phyloP scores from a whole-genome alignment of 2,113 vertebrate genomes.

The Elephas maximus region DNA sequence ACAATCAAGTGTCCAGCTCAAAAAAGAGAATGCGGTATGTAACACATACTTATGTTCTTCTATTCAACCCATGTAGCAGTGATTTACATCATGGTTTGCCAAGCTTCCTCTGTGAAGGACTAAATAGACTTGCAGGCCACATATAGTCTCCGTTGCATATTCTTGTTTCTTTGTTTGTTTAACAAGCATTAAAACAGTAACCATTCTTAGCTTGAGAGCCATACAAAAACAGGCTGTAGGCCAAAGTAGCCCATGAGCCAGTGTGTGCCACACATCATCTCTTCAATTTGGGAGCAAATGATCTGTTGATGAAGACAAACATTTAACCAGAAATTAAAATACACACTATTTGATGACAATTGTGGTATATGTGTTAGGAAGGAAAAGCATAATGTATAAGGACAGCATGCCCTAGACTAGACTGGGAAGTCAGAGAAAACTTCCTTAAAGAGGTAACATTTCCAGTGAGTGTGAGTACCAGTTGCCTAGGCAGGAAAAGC shows the following conservation, averaged over 20 bases:
- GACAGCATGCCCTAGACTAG: not conserved
- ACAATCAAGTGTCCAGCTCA: not conserved
- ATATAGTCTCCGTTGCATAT: not conserved
- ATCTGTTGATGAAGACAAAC: not conserved
- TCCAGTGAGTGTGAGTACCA: not conserved
- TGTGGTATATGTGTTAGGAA: not conserved
- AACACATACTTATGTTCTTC: not conserved
- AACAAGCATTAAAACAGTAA: not conserved
- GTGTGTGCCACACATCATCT: not conserved
- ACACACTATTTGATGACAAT: not conserved
- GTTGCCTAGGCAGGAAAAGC: not conserved
- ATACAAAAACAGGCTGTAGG: not conserved
- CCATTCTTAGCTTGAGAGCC: not conserved
- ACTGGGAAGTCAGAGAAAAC: not conserved
- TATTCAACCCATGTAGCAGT: not conserved
- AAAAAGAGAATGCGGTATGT: not conserved
- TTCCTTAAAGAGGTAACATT: not conserved
- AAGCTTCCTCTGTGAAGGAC: not conserved
- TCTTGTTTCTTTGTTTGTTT: not conserved
- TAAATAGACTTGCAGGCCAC: not conserved
- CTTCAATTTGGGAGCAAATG: not conserved
- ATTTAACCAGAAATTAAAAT: slow-evolving; percentile 35
- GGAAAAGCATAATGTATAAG: not conserved
- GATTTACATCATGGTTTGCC: not conserved
- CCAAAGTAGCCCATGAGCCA: not conserved